Percentiles rank a stretch among this genome's conserved stretches.
phyloP scores from a whole-genome alignment of 2,888 invertebrate genomes.

The Zhengitettix transpicula region DNA sequence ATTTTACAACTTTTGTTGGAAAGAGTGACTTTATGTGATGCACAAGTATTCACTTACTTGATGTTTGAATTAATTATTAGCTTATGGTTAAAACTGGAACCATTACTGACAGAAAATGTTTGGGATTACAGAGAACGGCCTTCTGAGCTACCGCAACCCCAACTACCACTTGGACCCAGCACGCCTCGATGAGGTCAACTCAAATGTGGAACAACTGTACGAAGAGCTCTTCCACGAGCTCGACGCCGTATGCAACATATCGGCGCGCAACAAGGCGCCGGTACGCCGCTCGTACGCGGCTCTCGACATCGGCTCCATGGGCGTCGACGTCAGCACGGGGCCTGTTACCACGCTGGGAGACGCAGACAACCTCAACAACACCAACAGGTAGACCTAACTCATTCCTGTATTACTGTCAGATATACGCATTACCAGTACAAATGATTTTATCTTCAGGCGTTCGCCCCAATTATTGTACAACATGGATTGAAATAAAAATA shows the following conservation, averaged over 20 bases:
- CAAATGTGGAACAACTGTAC: slow-evolving; percentile 44
- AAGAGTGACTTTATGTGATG: too few relatives aligned
- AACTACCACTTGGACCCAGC: slow-evolving; percentile 73
- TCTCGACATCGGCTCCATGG: slow-evolving; percentile 52
- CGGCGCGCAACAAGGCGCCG: slow-evolving; percentile 26
- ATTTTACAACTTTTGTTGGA: too few relatives aligned
- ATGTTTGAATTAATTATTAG: too few relatives aligned
- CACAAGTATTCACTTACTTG: too few relatives aligned
- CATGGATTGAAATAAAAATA: too few relatives aligned
- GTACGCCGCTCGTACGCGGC: slow-evolving; percentile 45
- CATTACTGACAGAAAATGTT: too few relatives aligned
- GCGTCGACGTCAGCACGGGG: slow-evolving; percentile 45
- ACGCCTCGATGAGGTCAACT: slow-evolving; percentile 56
- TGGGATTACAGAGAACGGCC: slow-evolving; percentile 57
- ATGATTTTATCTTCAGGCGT: too few relatives aligned
- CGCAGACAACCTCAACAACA: slow-evolving; percentile 30
- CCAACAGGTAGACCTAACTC: slow-evolving; percentile 31
- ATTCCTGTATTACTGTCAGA: too few relatives aligned
- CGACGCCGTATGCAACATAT: slow-evolving; percentile 37
- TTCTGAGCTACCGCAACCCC: slow-evolving; percentile 80
- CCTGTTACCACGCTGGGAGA: slow-evolving; percentile 30
- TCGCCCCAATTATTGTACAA: too few relatives aligned
- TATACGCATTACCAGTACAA: too few relatives aligned
- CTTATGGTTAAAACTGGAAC: too few relatives aligned
- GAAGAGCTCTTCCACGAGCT: slow-evolving; percentile 53